These are phyloP conservation scores for Stenopsyche tienmushanensis DNA, from an alignment of 1,140 invertebrate genomes.

Conservation along the genomic window DNA sequence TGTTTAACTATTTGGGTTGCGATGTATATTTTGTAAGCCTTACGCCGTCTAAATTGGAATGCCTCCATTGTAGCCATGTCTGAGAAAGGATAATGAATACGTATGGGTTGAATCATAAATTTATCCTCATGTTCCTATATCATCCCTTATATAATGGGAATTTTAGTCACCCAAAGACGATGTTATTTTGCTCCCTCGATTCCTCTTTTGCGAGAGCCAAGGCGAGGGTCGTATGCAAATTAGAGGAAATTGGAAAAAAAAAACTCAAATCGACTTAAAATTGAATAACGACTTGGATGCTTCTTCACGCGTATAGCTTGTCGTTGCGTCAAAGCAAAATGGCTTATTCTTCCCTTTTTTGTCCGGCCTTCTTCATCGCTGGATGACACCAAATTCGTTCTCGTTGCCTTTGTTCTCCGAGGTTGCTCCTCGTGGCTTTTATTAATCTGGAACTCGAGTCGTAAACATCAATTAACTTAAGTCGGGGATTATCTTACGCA, in stretches of 20 bases:
- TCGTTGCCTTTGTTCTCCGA: not conserved
- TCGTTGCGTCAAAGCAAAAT: not conserved
- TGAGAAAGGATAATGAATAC: no score
- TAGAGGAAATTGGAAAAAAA: not conserved
- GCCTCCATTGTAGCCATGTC: no score
- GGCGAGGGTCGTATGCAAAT: not conserved
- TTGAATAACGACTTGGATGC: not conserved
- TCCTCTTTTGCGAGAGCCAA: not conserved
- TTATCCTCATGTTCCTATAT: no score
- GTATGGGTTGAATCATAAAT: no score
- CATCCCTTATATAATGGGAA: no score
- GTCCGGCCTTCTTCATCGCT: not conserved
- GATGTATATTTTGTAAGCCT: no score
- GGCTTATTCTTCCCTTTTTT: not conserved
- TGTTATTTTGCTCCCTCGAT: no score
- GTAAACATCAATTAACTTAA: conserved; percentile 29
- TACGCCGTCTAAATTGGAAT: no score
- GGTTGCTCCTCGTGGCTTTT: conserved; percentile 1
- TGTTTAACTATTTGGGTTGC: no score
- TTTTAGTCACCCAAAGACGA: no score
- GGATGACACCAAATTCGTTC: not conserved
- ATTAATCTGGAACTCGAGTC: conserved; percentile 20
- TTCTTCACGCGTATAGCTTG: no score
- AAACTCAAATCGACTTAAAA: not conserved
- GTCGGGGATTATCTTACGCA: conserved; percentile 19